Evolutionary conservation across 37 sponge, comb jelly and placozoan species (phyloP).

Genomic region (Haliclona indistincta): DNA sequence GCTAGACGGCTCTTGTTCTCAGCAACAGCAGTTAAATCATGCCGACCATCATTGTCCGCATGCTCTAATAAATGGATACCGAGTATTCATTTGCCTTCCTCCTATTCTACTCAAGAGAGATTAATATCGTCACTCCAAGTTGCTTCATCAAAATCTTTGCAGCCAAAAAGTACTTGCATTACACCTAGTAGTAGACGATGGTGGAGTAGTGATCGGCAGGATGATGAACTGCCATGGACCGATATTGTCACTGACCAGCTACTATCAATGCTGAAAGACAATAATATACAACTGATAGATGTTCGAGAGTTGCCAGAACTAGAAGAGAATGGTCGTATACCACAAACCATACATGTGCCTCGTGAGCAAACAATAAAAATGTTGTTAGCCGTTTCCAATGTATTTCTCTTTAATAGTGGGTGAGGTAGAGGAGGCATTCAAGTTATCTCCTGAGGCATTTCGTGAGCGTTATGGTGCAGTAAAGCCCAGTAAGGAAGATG

Average conservation of each 20-base stretch:
- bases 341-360: conserved; percentile 77
- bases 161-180: no score
- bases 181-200: no score
- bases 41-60: no score
- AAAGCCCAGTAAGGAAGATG: conserved; percentile 52
- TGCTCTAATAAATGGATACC: no score
- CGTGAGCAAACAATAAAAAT: conserved; percentile 29
- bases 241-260: background rate
- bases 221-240: background rate
- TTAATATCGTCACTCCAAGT: no score
- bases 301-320: conserved; percentile 84
- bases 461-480: conserved; percentile 34
- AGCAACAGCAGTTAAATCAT: no score
- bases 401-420: conserved; percentile 45
- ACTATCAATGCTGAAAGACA: background rate
- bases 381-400: background rate
- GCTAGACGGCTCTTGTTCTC: no score
- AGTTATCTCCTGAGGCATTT: conserved; percentile 49
- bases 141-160: no score
- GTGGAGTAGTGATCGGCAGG: no score
- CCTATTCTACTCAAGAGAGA: no score
- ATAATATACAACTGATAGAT: conserved; percentile 65
- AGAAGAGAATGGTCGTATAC: conserved; percentile 50
- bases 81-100: no score
- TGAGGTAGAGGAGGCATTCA: conserved; percentile 67